A percentile compares a stretch with the other conserved stretches of the same genome.
Conservation (phyloP, 2,797 vertebrate species). For the Myotis daubentonii region DNA sequence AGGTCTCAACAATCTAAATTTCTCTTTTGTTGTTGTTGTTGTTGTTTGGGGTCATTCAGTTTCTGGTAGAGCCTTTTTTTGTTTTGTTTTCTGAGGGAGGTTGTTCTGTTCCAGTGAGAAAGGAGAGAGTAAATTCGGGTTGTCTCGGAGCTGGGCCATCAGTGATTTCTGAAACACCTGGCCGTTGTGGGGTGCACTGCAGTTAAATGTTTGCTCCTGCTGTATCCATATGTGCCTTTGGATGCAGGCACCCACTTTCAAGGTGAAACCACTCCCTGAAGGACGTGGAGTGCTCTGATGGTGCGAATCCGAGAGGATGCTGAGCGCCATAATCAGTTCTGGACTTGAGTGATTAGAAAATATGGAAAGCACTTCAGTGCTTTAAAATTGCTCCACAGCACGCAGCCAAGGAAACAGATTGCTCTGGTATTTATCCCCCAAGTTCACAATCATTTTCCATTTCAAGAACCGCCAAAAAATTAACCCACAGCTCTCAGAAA, state of each 20-base stretch:
- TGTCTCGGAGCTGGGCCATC: neutral
- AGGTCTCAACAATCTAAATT: neutral
- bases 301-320: slow-evolving; percentile 41
- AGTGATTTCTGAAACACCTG: slow-evolving; percentile 55
- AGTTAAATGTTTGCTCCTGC: slow-evolving; percentile 64
- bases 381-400: slow-evolving; percentile 64
- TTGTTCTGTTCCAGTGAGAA: slow-evolving; percentile 55
- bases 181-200: slow-evolving; percentile 24
- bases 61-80: slow-evolving; percentile 34
- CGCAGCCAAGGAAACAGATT: slow-evolving; percentile 68
- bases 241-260: slow-evolving; percentile 49
- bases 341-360: slow-evolving; percentile 57
- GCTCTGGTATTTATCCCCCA: slow-evolving; percentile 56
- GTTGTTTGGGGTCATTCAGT: neutral
- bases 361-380: slow-evolving; percentile 35
- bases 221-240: slow-evolving; percentile 29
- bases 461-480: slow-evolving; percentile 58
- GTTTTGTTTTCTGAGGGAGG: neutral
- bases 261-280: slow-evolving; percentile 69
- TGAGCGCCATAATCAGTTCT: slow-evolving; percentile 47
- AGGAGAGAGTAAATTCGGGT: slow-evolving; percentile 47
- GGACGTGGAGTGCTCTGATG: slow-evolving; percentile 11
- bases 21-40: neutral
- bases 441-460: slow-evolving; percentile 69
- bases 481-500: slow-evolving; percentile 67